Conservation (phyloP, 2,113 vertebrate genomes). For the Protobothrops mucrosquamatus region DNA sequence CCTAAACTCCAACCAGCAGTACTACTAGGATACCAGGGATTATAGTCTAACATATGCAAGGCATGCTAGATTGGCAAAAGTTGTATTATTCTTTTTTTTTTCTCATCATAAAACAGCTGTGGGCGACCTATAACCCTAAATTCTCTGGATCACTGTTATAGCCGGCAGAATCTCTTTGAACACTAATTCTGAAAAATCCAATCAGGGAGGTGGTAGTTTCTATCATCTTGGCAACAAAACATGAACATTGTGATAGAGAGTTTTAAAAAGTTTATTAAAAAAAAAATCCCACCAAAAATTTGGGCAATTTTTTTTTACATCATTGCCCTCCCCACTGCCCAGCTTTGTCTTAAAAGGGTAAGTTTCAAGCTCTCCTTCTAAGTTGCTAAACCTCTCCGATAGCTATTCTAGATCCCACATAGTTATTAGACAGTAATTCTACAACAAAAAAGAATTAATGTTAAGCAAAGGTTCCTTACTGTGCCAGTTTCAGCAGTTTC, state of each 20-base stretch:
- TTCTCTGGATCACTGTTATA: background rate
- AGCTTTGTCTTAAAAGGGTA: background rate
- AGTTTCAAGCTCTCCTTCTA: background rate
- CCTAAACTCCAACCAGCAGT: background rate
- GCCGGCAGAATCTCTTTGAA: background rate
- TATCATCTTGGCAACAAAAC: background rate
- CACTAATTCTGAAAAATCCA: background rate
- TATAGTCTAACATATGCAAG: too few species aligned
- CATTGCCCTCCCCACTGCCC: background rate
- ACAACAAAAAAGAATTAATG: background rate
- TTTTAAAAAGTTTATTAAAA: background rate
- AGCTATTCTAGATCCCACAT: background rate
- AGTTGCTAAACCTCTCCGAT: background rate
- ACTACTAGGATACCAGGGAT: too few species aligned
- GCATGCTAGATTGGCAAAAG: background rate
- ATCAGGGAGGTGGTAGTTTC: background rate
- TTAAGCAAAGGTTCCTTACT: slow-evolving; percentile 64
- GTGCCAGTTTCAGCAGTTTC: slow-evolving; percentile 82
- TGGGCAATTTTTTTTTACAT: background rate
- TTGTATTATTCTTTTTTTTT: background rate
- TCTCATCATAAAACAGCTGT: background rate
- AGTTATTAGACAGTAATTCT: background rate
- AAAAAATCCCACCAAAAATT: background rate
- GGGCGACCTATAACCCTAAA: background rate
- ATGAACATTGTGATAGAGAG: background rate